Percentiles rank a stretch among this genome's conserved stretches.
These are phyloP conservation scores for Gastrophysa polygoni DNA, from an alignment of 2,888 invertebrate species.

Conservation along the genomic window DNA sequence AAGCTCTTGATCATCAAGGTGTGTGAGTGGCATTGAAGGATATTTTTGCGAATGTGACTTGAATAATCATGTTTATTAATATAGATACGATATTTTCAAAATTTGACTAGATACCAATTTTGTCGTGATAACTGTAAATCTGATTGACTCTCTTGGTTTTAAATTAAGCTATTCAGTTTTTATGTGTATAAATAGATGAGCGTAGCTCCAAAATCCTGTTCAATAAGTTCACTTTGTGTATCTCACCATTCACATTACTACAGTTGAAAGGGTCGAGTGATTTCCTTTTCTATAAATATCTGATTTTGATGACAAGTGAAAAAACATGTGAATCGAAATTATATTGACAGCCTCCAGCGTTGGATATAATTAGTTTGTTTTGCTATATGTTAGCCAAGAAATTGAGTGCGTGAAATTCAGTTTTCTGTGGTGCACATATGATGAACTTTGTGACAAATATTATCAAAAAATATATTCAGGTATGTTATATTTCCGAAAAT, in stretches of 20 bases:
- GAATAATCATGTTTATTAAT: too few relatives aligned
- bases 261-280: neutral
- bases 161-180: slow-evolving; percentile 35
- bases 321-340: neutral
- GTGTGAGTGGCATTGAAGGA: too few relatives aligned
- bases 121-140: slow-evolving; percentile 27
- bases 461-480: slow-evolving; percentile 34
- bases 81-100: neutral
- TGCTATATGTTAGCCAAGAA: slow-evolving; percentile 34
- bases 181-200: slow-evolving; percentile 36
- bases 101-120: neutral
- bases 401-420: slow-evolving; percentile 26
- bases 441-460: slow-evolving; percentile 36
- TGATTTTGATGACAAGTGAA: neutral
- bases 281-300: neutral
- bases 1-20: too few relatives aligned
- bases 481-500: slow-evolving; percentile 11
- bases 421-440: slow-evolving; percentile 22
- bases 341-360: slow-evolving; percentile 20
- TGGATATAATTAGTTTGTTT: slow-evolving; percentile 34
- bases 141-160: slow-evolving; percentile 30
- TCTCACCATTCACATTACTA: neutral
- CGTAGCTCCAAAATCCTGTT: slow-evolving; percentile 32
- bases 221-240: slow-evolving; percentile 23
- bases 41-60: too few relatives aligned